Evolutionary conservation across 2,113 vertebrate genomes (phyloP).

Genomic region (Ceyx cyanopectus): DNA sequence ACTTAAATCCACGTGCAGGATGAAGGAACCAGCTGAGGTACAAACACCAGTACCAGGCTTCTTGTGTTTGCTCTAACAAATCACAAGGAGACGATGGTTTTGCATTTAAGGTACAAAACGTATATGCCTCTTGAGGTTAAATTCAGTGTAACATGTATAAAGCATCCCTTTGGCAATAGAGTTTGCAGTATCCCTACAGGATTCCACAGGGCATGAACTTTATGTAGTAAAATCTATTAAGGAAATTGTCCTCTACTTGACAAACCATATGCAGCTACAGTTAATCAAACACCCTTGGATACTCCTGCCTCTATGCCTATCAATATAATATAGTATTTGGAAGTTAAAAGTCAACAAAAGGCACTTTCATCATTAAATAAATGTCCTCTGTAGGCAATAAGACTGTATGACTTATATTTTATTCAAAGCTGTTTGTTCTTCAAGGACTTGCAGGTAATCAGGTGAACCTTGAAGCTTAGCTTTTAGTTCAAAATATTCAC

Average conservation of each 20-base stretch:
- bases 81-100: conserved; percentile 81
- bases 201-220: conserved; percentile 80
- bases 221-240: conserved; percentile 77
- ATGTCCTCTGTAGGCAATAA: conserved; percentile 78
- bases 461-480: conserved; percentile 97
- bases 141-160: conserved; percentile 81
- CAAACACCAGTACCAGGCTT: conserved; percentile 75
- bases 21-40: conserved; percentile 77
- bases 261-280: conserved; percentile 70
- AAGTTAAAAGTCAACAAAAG: conserved; percentile 90
- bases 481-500: conserved; percentile 98
- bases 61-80: conserved; percentile 81
- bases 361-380: conserved; percentile 95
- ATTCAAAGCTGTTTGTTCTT: conserved; percentile 97
- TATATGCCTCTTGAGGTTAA: conserved; percentile 87
- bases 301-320: conserved; percentile 90
- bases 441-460: conserved; percentile 98
- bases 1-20: conserved; percentile 81
- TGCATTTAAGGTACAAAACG: conserved; percentile 81
- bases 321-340: conserved; percentile 91
- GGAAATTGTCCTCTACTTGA: conserved; percentile 76
- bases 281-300: conserved; percentile 80
- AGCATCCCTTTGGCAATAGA: conserved; percentile 88
- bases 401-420: conserved; percentile 86
- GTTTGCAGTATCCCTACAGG: conserved; percentile 80